These are phyloP conservation scores for Montipora capitata DNA, from an alignment of 92 coral and sea anemone genomes.

Conservation along the genomic window DNA sequence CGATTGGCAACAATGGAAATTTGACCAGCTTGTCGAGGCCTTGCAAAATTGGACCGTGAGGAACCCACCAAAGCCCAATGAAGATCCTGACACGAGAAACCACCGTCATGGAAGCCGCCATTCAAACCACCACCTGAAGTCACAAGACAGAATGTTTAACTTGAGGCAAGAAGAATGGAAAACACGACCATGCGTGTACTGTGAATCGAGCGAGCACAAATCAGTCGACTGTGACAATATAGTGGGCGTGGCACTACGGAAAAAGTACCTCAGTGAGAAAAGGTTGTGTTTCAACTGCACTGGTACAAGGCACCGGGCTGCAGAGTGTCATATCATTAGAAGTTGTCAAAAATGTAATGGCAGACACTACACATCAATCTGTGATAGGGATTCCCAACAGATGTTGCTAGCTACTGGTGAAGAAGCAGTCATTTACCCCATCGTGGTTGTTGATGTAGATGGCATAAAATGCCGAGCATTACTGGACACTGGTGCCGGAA, in stretches of 20 bases:
- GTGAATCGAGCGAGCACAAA: slow-evolving; percentile 33
- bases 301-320: slow-evolving; percentile 24
- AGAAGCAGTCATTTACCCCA: slow-evolving; percentile 50
- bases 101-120: background rate
- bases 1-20: background rate
- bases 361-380: slow-evolving; percentile 76
- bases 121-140: background rate
- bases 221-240: slow-evolving; percentile 15
- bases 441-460: slow-evolving; percentile 42
- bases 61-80: slow-evolving; percentile 7
- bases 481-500: too few species aligned
- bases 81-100: background rate
- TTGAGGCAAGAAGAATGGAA: slow-evolving; percentile 21
- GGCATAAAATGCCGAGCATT: slow-evolving; percentile 22
- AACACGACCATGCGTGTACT: slow-evolving; percentile 68
- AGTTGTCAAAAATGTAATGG: slow-evolving; percentile 14
- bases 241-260: slow-evolving; percentile 59
- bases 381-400: slow-evolving; percentile 40
- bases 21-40: background rate
- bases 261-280: slow-evolving; percentile 4
- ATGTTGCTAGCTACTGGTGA: slow-evolving; percentile 24
- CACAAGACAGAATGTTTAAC: background rate
- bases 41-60: background rate
- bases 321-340: slow-evolving; percentile 57
- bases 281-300: too few species aligned